Base-by-base conservation (phyloP, 1,140 invertebrate genomes). In the Potamilus streckersoni region DNA sequence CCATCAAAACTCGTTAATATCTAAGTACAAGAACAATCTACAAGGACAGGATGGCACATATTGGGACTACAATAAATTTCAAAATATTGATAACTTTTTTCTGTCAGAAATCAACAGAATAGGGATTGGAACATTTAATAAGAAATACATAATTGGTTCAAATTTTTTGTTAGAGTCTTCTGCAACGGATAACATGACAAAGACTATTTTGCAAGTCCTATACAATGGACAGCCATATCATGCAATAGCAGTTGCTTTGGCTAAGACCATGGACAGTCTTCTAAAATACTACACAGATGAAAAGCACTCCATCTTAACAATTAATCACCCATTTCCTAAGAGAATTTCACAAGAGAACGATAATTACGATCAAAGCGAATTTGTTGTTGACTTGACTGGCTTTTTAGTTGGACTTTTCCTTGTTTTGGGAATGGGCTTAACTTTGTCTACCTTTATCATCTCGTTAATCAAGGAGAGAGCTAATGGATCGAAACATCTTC, bases 371-470 rank as follows among this genome's bases (percentile, higher is more conserved):
- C 23, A 63, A 20, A 58, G 31, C 19, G n/a, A 38, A n/a, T 56
- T 60, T 6, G 15, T 61, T 23, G 59, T 62, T 56, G 59, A 63
- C 4, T 38, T 69, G 49, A 49, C 88, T 71, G 74, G 87, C 17
- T 75, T 90, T 55, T 75, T 83, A n/a, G 59, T 89, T 76, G 90
- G 91, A 11, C 88, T 93, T 20, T 91, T 90, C 69, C 86, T 93
- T 0, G 89, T 92, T 55, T 92, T 92, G 80, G 92, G 92, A 1
- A 83, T 93, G 80, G 90, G 91, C 49, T 92, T 95, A 78, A 92
- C 95, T 0, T 92, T 93, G 2, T 91, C 94, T 0, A 93, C 93
- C 73, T 93, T 94, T 78, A 91, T 94, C 2, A 83, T 95, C 0
- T 94, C 94, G 80, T 92, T 93, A 5, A 91, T 93, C 61, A 91